Evolutionary conservation across 2,888 invertebrate species (phyloP), one percentile per base, ranked within the genome.

Genomic region (Ctenicera cuprea): DNA sequence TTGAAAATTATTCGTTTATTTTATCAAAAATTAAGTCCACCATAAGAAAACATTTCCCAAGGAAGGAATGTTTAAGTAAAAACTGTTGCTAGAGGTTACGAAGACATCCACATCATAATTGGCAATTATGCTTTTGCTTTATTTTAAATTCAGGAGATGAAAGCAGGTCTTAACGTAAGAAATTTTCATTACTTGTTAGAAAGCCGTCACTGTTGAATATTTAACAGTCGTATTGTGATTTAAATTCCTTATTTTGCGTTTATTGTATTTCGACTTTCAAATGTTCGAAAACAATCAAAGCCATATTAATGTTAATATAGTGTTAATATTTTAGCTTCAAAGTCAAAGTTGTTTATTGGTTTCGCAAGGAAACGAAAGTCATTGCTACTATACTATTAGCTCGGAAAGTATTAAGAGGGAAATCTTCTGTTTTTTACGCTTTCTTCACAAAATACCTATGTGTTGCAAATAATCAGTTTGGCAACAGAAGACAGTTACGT

Each of bases 401-500:
- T 38, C 38, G 3, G 59, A 41, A 38, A 59, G 38, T 59, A 59
- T 16, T 20, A 69, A 61, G 30, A 52, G 52, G 52, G 62, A 69
- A 68, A 37, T 62, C 38, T 41, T 57, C 11, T 20, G 41, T n/a
- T 63, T 63, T 52, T 33, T 18, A 70, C 70, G 70, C 70, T 70
- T 70, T 63, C 70, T 70, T 70, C 70, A 63, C 70, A 64, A 54
- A 54, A 62, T 61, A 52, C 33, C 38, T 20, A 37, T 38, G 52
- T 64, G 43, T 30, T 63, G 22, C 43, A 41, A 54, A 41, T 45
- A n/a, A 61, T 52, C 41, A 30, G 33, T 52, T 66, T 52, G 9
- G 48, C 18, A 48, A 48, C 48, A 1, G 18, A 52, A 52, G 52
- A 12, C 16, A 14, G 20, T 52, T 52, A 52, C 52, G 52, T 52